phyloP scores from a whole-genome alignment of 1,140 invertebrate species.

The Dreissena polymorpha region DNA sequence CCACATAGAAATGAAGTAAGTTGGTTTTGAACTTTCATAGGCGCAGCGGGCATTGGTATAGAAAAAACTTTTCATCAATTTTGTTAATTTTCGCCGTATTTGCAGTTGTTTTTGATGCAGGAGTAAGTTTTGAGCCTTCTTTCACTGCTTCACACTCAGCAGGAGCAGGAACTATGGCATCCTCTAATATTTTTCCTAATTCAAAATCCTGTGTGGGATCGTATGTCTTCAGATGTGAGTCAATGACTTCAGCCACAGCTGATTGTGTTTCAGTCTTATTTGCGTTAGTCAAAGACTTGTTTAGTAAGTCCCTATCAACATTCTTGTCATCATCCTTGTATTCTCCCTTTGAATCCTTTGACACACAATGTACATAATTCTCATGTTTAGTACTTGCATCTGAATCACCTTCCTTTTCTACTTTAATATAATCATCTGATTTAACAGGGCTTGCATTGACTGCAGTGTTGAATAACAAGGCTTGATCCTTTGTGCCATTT shows the following conservation, averaged over 20 bases:
- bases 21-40: conserved; percentile 52
- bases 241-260: conserved; percentile 19
- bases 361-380: too few species aligned
- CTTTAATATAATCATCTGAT: too few species aligned
- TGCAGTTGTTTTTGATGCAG: too few species aligned
- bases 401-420: too few species aligned
- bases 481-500: too few species aligned
- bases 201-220: conserved; percentile 11
- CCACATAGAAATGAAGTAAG: conserved; percentile 45
- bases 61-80: conserved; percentile 34
- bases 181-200: too few species aligned
- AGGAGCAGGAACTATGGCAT: not conserved
- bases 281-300: conserved; percentile 23
- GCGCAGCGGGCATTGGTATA: conserved; percentile 50
- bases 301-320: not conserved
- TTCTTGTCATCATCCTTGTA: conserved; percentile 14
- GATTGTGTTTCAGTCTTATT: conserved; percentile 13
- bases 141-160: not conserved
- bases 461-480: too few species aligned
- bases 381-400: too few species aligned
- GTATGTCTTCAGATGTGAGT: conserved; percentile 19
- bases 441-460: too few species aligned
- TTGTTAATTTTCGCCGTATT: too few species aligned
- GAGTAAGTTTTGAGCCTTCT: not conserved
- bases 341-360: too few species aligned